Percentiles rank a stretch among this genome's conserved stretches.
Evolutionary conservation across 2,113 vertebrate genomes (phyloP).

Genomic region (Myotis yumanensis): DNA sequence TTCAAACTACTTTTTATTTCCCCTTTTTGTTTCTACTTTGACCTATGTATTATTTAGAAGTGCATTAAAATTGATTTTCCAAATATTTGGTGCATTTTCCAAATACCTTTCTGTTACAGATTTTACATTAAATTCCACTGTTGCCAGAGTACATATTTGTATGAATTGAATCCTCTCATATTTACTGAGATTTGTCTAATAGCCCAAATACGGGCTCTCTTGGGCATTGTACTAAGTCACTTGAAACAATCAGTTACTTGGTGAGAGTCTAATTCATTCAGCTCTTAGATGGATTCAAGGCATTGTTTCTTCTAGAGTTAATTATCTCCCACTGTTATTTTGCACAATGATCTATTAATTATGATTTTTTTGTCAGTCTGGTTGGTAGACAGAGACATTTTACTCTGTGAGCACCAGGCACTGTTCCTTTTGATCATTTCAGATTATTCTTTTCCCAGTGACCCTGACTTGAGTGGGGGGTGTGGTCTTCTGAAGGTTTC

Average conservation of each 20-base stretch:
- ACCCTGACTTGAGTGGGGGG: neutral
- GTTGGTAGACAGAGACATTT: neutral
- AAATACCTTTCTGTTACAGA: neutral
- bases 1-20: neutral
- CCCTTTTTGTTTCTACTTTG: slow-evolving; percentile 4
- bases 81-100: neutral
- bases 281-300: neutral
- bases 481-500: too few species aligned
- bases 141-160: neutral
- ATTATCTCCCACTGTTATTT: neutral
- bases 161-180: neutral
- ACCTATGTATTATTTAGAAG: neutral
- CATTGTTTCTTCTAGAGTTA: neutral
- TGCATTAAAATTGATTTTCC: neutral
- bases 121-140: slow-evolving; percentile 14
- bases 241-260: neutral
- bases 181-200: neutral
- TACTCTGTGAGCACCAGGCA: neutral
- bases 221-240: neutral
- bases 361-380: neutral
- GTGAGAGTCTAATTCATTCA: neutral
- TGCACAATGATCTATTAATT: neutral
- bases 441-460: neutral
- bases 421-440: neutral
- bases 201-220: neutral